Base-by-base conservation (phyloP, 2,888 invertebrate genomes). In the Torymus auratus region DNA sequence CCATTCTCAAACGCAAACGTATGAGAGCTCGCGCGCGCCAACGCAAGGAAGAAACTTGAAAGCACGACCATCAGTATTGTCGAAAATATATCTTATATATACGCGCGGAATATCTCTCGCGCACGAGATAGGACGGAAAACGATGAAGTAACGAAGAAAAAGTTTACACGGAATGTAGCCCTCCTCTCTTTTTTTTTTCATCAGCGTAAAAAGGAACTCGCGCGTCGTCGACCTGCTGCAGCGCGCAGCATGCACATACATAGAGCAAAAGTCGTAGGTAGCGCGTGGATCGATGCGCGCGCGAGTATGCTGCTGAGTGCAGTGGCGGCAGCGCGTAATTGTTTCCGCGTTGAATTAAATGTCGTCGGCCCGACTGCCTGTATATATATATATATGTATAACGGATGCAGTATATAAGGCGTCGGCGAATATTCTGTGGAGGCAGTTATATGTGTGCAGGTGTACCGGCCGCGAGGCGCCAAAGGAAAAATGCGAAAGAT, bases 341-440 rank as follows among this genome's bases (percentile, higher is more conserved):
- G 78, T 82, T 78, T 74, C 70, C 68, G 28, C 58, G 75, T 75
- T 52, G 74, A 79, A 78, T 82, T 72, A 79, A 78, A 68, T 13
- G 68, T 64, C 64, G 61, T 14, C 17, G 15, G 10, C 20, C 58
- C 2, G 15, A 20, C 50, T 10, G 41, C 7, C 5, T 41, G 7
- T 41, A 41, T 41, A 41, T 41, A 41, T 41, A 41, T 41, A 7
- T 5, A 10, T 7, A 41, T 41, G 20, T 20, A 20, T 2, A 20
- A 41, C 41, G 41, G 41, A 41, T 41, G 41, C 7, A 41, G 41
- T 41, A 41, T 7, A 41, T 41, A 41, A 41, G 41, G 41, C 41
- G 7, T 41, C 7, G 41, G 41, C 1, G 41, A 41, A 41, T 41
- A 7, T 41, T 41, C 7, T 41, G 41, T 41, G 41, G 41, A 7